Conservation (phyloP, 2,113 vertebrate genomes). For the Todiramphus chloris region DNA sequence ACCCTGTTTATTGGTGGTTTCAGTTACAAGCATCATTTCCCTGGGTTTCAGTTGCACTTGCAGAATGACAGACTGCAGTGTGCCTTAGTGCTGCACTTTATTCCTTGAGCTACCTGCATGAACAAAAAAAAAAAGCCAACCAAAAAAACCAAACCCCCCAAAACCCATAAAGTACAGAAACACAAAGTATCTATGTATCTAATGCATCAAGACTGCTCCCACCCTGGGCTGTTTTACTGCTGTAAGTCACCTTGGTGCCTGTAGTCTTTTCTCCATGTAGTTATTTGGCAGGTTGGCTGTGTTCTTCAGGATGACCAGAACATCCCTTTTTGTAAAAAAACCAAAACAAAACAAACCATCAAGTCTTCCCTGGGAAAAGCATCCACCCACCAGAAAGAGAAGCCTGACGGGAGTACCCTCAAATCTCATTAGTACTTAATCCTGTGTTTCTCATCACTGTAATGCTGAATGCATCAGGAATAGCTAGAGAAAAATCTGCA, state of each 20-base stretch:
- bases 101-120: not conserved
- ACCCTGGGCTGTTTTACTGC: not conserved
- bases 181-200: not conserved
- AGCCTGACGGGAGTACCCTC: not conserved
- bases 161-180: not conserved
- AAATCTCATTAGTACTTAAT: slow-evolving; percentile 36
- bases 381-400: not conserved
- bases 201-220: not conserved
- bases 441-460: not conserved
- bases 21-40: not conserved
- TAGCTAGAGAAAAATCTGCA: not conserved
- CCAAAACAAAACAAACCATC: not conserved
- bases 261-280: not conserved
- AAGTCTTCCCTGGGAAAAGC: not conserved
- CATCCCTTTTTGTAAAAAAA: not conserved
- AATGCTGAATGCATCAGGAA: not conserved
- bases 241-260: not conserved
- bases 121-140: not conserved
- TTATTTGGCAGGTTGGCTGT: not conserved
- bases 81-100: not conserved
- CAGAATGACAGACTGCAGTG: not conserved
- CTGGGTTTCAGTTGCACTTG: slow-evolving; percentile 1
- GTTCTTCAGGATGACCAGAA: not conserved
- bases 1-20: not conserved
- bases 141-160: not conserved